A percentile compares a stretch with the other conserved stretches of the same genome.
Evolutionary conservation across 1,140 invertebrate species (phyloP).

Genomic region (Akabosia matsudoensis): DNA sequence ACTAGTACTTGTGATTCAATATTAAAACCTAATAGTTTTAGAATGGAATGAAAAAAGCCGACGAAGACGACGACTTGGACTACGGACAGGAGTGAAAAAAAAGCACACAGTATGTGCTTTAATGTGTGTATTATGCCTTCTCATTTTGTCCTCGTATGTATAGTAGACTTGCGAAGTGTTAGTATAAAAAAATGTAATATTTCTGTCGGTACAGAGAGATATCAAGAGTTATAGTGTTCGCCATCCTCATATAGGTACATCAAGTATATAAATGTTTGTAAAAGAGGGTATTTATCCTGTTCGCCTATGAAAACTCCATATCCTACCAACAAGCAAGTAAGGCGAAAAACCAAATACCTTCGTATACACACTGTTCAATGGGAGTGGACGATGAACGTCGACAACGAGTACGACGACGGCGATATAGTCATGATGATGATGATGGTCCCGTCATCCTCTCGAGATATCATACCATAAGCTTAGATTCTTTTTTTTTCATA

Average conservation of each 20-base stretch:
- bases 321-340: not conserved
- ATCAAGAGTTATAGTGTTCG: not conserved
- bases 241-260: not conserved
- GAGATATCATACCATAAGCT: not conserved
- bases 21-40: not conserved
- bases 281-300: not conserved
- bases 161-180: too few relatives aligned
- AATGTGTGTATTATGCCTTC: not conserved
- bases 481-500: not conserved
- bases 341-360: not conserved
- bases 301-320: not conserved
- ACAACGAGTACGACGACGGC: slow-evolving; percentile 16
- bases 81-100: not conserved
- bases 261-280: too few relatives aligned
- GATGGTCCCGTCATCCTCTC: not conserved
- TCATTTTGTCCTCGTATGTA: not conserved
- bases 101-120: not conserved
- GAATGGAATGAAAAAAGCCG: slow-evolving; percentile 18
- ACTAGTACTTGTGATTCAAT: not conserved
- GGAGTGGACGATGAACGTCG: slow-evolving; percentile 16
- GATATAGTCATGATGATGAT: not conserved
- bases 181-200: too few relatives aligned
- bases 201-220: too few relatives aligned
- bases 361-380: not conserved
- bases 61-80: not conserved